Percentiles rank a stretch among this genome's conserved stretches.
These are phyloP conservation scores for Gerris lacustris DNA, from an alignment of 2,888 invertebrate species.

Conservation along the genomic window DNA sequence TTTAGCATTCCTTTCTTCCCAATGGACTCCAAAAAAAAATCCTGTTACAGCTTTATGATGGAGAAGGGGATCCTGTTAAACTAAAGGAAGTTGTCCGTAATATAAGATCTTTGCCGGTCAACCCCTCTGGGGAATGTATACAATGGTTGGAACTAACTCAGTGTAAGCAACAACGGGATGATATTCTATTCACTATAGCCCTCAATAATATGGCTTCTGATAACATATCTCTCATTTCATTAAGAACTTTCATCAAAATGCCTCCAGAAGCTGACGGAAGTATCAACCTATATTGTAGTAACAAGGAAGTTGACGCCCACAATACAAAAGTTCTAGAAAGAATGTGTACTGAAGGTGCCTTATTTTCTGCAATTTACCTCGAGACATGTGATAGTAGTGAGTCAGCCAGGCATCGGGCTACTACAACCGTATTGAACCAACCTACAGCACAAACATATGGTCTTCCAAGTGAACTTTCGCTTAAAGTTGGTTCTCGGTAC, in stretches of 20 bases:
- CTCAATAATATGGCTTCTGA: slow-evolving; percentile 17
- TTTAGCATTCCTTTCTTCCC: slow-evolving; percentile 15
- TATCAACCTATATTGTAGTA: not conserved
- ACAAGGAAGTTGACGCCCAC: not conserved
- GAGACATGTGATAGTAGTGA: not conserved
- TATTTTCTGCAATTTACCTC: not conserved
- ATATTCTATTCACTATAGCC: slow-evolving; percentile 21
- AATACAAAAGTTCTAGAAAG: not conserved
- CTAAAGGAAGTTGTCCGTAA: too few species aligned
- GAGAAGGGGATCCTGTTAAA: too few species aligned
- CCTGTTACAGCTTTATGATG: slow-evolving; percentile 4
- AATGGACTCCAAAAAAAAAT: slow-evolving; percentile 9
- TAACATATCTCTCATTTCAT: not conserved
- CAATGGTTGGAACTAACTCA: slow-evolving; percentile 23
- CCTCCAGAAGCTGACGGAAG: not conserved
- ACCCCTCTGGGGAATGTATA: slow-evolving; percentile 23
- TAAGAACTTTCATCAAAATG: not conserved
- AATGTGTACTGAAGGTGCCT: not conserved
- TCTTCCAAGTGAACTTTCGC: not conserved
- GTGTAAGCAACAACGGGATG: slow-evolving; percentile 28
- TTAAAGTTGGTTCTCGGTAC: slow-evolving; percentile 21
- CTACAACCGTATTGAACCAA: not conserved
- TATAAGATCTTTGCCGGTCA: too few species aligned
- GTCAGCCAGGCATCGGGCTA: not conserved
- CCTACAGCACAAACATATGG: not conserved